Evolutionary conservation across 1,140 invertebrate species (phyloP), one percentile per base, ranked within the genome.

Genomic region (Zelostemma sp.): DNA sequence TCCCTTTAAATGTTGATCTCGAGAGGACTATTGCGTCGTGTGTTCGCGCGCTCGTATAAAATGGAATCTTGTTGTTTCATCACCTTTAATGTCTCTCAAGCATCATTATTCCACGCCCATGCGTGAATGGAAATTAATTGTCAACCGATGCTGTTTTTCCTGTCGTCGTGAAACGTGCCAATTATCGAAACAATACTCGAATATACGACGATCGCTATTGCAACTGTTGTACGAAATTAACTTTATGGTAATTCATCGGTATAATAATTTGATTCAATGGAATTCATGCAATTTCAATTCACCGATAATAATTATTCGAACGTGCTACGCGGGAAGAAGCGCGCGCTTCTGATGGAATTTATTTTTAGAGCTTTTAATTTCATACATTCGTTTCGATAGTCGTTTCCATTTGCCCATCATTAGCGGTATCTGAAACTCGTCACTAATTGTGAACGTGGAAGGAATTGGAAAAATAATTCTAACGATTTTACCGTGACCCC

Each of bases 41-140:
- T 17, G 11, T 15, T 14, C 17, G 50, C 15, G 21, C 17, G 35
- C 15, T 17, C 6, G 48, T 49, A 45, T 50, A 35, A 66, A 71
- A 76, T 74, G 63, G 67, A 72, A 68, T 69, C 64, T n/a, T 59
- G 64, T 67, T 70, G 64, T 71, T 72, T 69, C 60, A 33, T 49
- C 59, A 50, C 60, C 66, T 67, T 49, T 64, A 61, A 60, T 55
- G 35, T 41, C 38, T 40, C 49, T 28, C 54, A 54, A 50, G 57
- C 43, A 47, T 66, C 54, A 73, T 73, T 67, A 66, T 68, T 65
- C 51, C 40, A 25, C 35, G 46, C 62, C 62, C 55, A 63, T 15
- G 59, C 59, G 55, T 63, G 59, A 63, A 71, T 63, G 46, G 38
- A 63, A 71, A 71, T 71, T 66, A 66, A 71, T 71, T 71, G 63